A percentile compares a stretch with the other conserved stretches of the same genome.
Conservation (phyloP, 1,140 invertebrate species). For the Bombus turneri region DNA sequence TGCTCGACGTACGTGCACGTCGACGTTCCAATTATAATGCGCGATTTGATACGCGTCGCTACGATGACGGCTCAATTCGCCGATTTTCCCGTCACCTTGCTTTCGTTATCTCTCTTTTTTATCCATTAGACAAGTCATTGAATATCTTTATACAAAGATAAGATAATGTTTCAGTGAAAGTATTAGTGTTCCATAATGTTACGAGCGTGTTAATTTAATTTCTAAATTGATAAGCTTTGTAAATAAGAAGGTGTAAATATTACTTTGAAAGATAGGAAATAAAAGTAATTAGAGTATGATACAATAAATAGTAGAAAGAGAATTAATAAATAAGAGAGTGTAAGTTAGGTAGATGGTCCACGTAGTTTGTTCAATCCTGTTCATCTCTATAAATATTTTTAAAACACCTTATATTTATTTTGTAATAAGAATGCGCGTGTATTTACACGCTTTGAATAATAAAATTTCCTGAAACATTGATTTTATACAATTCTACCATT, state of each 20-base stretch:
- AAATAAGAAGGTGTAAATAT: too few species aligned
- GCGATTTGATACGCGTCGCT: slow-evolving; percentile 78
- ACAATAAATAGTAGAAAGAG: not conserved
- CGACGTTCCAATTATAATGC: slow-evolving; percentile 78
- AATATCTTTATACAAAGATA: not conserved
- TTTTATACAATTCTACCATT: not conserved
- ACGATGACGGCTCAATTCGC: slow-evolving; percentile 76
- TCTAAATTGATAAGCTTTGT: not conserved
- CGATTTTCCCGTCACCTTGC: slow-evolving; percentile 43
- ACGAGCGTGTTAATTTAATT: not conserved
- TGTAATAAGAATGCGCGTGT: not conserved
- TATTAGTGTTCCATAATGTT: not conserved
- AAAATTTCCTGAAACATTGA: not conserved
- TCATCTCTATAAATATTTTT: not conserved
- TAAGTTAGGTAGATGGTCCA: not conserved
- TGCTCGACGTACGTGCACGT: slow-evolving; percentile 60
- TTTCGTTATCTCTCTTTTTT: not conserved
- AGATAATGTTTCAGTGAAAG: not conserved
- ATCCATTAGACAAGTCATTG: not conserved
- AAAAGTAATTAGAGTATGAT: not conserved
- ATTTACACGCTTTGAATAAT: not conserved
- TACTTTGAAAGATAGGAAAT: too few species aligned
- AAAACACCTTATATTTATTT: not conserved
- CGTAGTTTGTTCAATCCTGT: not conserved
- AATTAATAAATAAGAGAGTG: not conserved